These are phyloP conservation scores for Pollimyrus isidori DNA, from an alignment of 2,113 vertebrate genomes.

Conservation along the genomic window DNA sequence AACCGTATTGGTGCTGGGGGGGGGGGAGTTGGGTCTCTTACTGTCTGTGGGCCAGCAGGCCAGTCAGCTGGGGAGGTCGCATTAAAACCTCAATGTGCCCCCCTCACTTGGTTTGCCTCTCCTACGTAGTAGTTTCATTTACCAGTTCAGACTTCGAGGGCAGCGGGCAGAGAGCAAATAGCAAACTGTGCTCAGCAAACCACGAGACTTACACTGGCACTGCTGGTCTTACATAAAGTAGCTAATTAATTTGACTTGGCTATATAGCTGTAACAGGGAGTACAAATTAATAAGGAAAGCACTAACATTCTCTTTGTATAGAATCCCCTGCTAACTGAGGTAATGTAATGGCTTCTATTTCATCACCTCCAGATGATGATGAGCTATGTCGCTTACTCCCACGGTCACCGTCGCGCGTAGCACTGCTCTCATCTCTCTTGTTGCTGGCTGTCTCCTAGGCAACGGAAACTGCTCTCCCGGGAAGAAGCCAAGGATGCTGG, in stretches of 20 bases:
- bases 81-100: background rate
- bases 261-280: background rate
- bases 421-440: slow-evolving; percentile 26
- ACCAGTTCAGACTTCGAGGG: background rate
- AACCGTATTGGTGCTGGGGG: background rate
- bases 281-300: background rate
- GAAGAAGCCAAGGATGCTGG: slow-evolving; percentile 79
- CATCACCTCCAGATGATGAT: background rate
- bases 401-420: background rate
- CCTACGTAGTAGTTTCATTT: background rate
- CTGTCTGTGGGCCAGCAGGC: background rate
- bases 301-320: background rate
- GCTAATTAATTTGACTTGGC: background rate
- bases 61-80: background rate
- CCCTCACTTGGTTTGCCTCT: background rate
- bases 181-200: background rate
- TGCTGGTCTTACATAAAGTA: background rate
- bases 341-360: background rate
- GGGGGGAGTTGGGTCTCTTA: background rate
- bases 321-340: background rate
- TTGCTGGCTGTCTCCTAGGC: slow-evolving; percentile 71
- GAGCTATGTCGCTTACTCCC: background rate
- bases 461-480: slow-evolving; percentile 90
- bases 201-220: background rate
- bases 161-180: background rate